Percentiles rank a stretch among this genome's conserved stretches.
phyloP scores from a whole-genome alignment of 1,140 invertebrate species.

The Cydia splendana region DNA sequence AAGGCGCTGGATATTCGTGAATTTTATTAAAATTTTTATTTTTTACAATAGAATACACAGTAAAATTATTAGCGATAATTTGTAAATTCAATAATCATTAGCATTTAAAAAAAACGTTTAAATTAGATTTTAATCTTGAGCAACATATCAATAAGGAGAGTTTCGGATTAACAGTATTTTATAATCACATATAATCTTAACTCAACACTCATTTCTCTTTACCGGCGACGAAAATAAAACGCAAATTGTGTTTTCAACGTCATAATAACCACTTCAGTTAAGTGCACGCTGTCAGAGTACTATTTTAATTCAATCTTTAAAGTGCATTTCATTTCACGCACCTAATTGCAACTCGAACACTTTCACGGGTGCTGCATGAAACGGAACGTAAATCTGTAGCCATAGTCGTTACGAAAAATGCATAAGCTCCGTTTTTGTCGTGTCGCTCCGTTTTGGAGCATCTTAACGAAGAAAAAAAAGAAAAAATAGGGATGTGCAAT shows the following conservation, averaged over 20 bases:
- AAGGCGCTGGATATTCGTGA: too few relatives aligned
- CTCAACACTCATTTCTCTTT: not conserved
- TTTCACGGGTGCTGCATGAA: conserved; percentile 4
- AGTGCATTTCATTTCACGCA: conserved; percentile 21
- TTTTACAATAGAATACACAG: too few relatives aligned
- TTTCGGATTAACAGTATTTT: too few relatives aligned
- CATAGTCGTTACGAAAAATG: conserved; percentile 19
- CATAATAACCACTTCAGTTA: conserved; percentile 1
- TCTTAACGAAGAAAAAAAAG: conserved; percentile 39
- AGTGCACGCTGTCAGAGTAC: not conserved
- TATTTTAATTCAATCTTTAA: conserved; percentile 3
- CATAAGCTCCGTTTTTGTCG: conserved; percentile 39
- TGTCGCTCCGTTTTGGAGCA: conserved; percentile 40
- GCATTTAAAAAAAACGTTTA: too few relatives aligned
- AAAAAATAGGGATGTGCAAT: not conserved
- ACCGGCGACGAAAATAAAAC: not conserved
- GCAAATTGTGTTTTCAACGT: not conserved
- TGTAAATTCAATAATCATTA: too few relatives aligned
- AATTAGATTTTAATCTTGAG: too few relatives aligned
- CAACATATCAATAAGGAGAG: too few relatives aligned
- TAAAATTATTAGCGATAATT: too few relatives aligned
- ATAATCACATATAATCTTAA: too few relatives aligned
- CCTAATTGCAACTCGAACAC: conserved; percentile 15
- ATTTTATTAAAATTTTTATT: too few relatives aligned
- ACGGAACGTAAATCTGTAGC: conserved; percentile 8